Conservation (phyloP, 2,888 invertebrate species). For the Sthenelais limicola region DNA sequence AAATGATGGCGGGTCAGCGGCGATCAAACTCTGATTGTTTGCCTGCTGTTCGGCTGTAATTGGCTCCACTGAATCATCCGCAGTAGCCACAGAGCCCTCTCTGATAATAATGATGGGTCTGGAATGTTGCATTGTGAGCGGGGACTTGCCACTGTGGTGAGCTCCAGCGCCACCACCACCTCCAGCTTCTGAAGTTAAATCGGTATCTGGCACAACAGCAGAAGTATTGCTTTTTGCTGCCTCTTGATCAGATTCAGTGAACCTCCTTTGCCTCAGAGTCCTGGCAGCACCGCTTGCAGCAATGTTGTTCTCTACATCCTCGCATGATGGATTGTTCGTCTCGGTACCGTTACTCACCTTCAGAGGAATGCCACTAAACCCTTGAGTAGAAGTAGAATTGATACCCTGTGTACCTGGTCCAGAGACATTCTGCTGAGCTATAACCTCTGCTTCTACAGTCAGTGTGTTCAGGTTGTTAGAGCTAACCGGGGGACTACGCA, state of each 20-base stretch:
- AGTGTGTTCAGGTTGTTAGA: not conserved
- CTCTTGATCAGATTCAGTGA: no score
- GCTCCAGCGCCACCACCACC: not conserved
- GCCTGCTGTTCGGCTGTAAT: conserved; percentile 3
- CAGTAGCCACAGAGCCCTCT: conserved; percentile 39
- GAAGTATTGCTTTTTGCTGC: not conserved
- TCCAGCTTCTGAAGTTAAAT: no score
- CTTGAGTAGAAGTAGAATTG: not conserved
- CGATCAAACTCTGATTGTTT: conserved; percentile 10
- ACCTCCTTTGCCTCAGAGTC: no score
- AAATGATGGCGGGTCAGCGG: conserved; percentile 39
- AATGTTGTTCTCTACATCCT: no score
- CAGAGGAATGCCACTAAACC: no score
- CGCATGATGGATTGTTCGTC: no score
- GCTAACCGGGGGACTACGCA: not conserved
- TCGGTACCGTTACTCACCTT: no score
- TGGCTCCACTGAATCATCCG: conserved; percentile 14
- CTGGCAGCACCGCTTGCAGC: no score
- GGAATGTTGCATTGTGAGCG: not conserved
- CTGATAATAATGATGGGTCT: conserved; percentile 41
- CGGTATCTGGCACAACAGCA: not conserved
- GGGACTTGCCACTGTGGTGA: not conserved
- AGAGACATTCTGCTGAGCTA: not conserved
- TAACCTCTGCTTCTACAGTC: conserved; percentile 16
- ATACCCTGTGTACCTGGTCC: not conserved